Evolutionary conservation across 1,140 invertebrate species (phyloP).

Genomic region (Hyphantria cunea): DNA sequence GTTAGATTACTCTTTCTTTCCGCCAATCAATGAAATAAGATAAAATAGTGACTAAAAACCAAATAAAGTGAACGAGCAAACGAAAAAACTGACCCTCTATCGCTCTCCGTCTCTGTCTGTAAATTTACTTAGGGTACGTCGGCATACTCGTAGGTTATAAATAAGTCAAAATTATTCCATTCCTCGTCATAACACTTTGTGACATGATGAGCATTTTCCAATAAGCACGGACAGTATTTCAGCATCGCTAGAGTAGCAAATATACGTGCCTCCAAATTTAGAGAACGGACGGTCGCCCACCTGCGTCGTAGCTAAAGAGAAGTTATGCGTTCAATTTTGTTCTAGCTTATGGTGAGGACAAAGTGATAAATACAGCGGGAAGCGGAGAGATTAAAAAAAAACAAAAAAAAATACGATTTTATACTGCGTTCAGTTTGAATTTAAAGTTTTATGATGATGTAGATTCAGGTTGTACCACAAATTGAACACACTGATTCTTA

Average conservation of each 20-base stretch:
- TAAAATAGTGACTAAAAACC: too few relatives aligned
- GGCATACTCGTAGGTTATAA: too few relatives aligned
- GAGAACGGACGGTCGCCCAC: conserved; percentile 40
- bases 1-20: too few relatives aligned
- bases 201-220: conserved; percentile 28
- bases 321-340: conserved; percentile 63
- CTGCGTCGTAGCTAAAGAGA: conserved; percentile 48
- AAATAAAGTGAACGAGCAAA: too few relatives aligned
- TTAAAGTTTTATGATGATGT: too few relatives aligned
- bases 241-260: conserved; percentile 31
- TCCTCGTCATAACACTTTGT: neutral
- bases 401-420: too few relatives aligned
- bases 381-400: neutral
- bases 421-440: too few relatives aligned
- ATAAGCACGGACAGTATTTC: conserved; percentile 35
- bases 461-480: too few relatives aligned
- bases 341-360: conserved; percentile 18
- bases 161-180: conserved; percentile 5
- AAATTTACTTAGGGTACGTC: too few relatives aligned
- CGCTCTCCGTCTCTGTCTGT: neutral
- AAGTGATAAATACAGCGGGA: conserved; percentile 3
- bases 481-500: too few relatives aligned
- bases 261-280: conserved; percentile 36
- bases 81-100: conserved; percentile 3
- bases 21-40: too few relatives aligned